Evolutionary conservation across 2,888 invertebrate genomes (phyloP).

Genomic region (Coleophora deauratella): DNA sequence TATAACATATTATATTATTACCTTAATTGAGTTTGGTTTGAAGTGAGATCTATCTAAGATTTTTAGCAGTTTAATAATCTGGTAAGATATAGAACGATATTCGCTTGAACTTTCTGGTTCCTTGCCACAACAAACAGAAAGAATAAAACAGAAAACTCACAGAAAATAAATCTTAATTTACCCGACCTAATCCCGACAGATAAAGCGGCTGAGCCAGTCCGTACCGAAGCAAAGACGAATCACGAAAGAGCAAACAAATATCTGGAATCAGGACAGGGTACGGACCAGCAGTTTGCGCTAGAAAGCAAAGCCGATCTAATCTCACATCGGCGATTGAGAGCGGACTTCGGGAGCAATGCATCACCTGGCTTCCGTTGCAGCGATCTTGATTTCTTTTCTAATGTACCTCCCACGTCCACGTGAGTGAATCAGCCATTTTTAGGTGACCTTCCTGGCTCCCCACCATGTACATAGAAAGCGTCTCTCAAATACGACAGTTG

Average conservation of each 20-base stretch:
- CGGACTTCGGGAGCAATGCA: constrained; percentile 54
- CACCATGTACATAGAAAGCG: constrained; percentile 18
- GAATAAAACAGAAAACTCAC: constrained; percentile 1
- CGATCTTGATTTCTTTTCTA: constrained; percentile 65
- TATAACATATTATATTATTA: constrained; percentile 38
- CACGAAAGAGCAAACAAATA: constrained; percentile 42
- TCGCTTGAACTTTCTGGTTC: too few relatives aligned
- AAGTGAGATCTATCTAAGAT: constrained; percentile 22
- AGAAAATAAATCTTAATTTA: constrained; percentile 30
- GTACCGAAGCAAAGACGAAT: constrained; percentile 30
- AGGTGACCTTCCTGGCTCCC: constrained; percentile 29
- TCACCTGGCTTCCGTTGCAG: constrained; percentile 67
- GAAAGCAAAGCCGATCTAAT: constrained; percentile 59
- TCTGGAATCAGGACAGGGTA: constrained; percentile 24
- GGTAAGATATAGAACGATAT: too few relatives aligned
- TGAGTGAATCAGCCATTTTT: constrained; percentile 42
- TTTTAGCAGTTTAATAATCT: too few relatives aligned
- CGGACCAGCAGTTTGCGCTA: constrained; percentile 51
- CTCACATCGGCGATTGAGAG: constrained; percentile 55
- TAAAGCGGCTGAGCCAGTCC: constrained; percentile 21
- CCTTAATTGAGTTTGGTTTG: constrained; percentile 38
- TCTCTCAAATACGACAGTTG: constrained; percentile 10
- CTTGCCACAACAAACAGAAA: neutral
- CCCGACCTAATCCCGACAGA: constrained; percentile 27
- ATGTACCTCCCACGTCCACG: constrained; percentile 62